Conservation (phyloP, 1,140 invertebrate species). For the Drosophila nigromelanica region DNA sequence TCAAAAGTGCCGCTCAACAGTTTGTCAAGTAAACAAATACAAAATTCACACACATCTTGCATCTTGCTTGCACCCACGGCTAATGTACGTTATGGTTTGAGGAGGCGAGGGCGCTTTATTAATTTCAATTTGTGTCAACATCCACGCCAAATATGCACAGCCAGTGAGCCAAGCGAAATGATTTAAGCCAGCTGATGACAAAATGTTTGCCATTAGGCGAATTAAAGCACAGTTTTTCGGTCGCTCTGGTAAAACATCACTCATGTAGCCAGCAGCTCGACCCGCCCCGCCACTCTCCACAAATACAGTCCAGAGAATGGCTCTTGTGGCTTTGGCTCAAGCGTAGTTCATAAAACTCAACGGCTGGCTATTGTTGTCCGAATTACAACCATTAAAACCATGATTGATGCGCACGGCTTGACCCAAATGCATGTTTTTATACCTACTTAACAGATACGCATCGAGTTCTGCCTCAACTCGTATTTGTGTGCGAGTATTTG, state of each 20-base stretch:
- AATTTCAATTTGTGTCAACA: conserved; percentile 81
- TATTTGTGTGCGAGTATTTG: background rate
- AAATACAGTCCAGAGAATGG: conserved; percentile 11
- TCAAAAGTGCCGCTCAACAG: conserved; percentile 70
- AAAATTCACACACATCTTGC: conserved; percentile 18
- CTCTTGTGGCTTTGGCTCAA: conserved; percentile 43
- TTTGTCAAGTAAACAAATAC: conserved; percentile 60
- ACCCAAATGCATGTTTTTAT: conserved; percentile 79
- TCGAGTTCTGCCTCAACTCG: conserved; percentile 26
- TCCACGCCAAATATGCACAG: conserved; percentile 65
- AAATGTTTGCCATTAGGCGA: conserved; percentile 74
- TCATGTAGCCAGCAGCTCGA: conserved; percentile 21
- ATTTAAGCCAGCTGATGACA: conserved; percentile 79
- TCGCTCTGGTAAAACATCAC: conserved; percentile 28
- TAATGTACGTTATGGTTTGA: conserved; percentile 16
- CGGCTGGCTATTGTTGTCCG: conserved; percentile 48
- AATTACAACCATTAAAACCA: conserved; percentile 64
- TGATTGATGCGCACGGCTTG: conserved; percentile 77
- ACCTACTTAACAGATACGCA: conserved; percentile 63
- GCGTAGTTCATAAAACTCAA: conserved; percentile 61
- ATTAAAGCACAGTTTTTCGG: conserved; percentile 68
- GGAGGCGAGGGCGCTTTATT: conserved; percentile 55
- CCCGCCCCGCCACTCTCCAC: background rate
- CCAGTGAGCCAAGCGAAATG: conserved; percentile 50
- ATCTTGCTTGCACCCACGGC: conserved; percentile 11